Evolutionary conservation across 2,113 vertebrate genomes (phyloP), one percentile per base, ranked within the genome.

Genomic region (Boleophthalmus pectinirostris): DNA sequence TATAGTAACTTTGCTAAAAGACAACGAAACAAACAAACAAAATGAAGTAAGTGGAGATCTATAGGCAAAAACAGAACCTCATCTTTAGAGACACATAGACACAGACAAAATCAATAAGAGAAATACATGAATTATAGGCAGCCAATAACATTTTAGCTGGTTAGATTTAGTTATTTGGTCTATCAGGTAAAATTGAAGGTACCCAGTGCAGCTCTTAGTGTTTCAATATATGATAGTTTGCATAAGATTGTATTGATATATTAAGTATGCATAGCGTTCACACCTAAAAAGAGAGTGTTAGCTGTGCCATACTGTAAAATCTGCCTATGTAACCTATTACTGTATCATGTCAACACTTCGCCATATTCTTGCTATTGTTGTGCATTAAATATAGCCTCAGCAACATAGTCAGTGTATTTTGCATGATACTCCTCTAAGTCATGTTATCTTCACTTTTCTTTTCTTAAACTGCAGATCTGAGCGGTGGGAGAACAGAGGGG

Each of bases 271-370:
- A 61, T 61, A 15, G 56, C 24, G 56, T 58, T 58, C 21, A 58
- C 56, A 58, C 56, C 56, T 58, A 58, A 58, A 58, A 58, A 58
- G 56, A 58, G 14, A 58, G 56, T 58, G 56, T 58, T 24, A 58
- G n/a, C 56, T 58, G 56, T 25, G 56, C 23, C 56, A 25, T 61
- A 16, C 58, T 61, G 24, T 61, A 61, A 61, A 61, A 61, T 61
- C 58, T 29, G 58, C 58, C 58, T 61, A 33, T 61, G 25, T 61
- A 61, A 61, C 58, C 58, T 61, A 33, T 33, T 61, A 33, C 58
- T 33, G 58, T 33, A 61, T 9, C 24, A 18, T 61, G 58, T 61
- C 25, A 61, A 61, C 58, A 61, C 58, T 61, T 33, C 58, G 33
- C 8, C 25, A 61, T 18, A 33, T 61, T 33, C 57, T 33, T 61